Evolutionary conservation across 2,797 vertebrate genomes (phyloP).

Genomic region (Pogoniulus pusillus): DNA sequence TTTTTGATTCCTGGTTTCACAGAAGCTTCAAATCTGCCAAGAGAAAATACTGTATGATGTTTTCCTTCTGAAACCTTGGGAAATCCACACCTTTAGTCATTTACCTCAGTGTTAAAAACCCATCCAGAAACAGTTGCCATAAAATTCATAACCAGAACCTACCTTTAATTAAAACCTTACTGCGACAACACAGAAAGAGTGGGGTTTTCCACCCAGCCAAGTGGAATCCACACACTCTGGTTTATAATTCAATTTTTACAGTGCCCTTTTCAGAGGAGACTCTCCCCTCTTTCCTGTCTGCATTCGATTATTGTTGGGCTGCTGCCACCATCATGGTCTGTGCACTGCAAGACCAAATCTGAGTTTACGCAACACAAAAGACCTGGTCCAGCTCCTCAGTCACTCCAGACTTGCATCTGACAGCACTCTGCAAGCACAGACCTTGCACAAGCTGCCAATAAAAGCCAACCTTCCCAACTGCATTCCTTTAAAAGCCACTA

Average conservation of each 20-base stretch:
- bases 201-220: slow-evolving; percentile 35
- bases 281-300: slow-evolving; percentile 47
- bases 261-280: slow-evolving; percentile 31
- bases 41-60: not conserved
- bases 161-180: slow-evolving; percentile 63
- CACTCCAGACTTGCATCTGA: slow-evolving; percentile 55
- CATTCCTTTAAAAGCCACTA: slow-evolving; percentile 64
- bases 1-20: not conserved
- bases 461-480: slow-evolving; percentile 51
- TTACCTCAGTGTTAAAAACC: not conserved
- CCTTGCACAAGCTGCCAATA: slow-evolving; percentile 49
- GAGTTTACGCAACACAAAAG: slow-evolving; percentile 14
- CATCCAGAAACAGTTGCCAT: not conserved
- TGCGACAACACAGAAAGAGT: slow-evolving; percentile 24
- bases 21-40: not conserved
- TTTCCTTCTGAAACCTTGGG: not conserved
- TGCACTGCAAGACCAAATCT: not conserved
- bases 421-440: slow-evolving; percentile 44
- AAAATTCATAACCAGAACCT: slow-evolving; percentile 11
- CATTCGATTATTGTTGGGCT: slow-evolving; percentile 56
- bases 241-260: slow-evolving; percentile 45
- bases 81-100: not conserved
- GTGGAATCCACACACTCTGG: slow-evolving; percentile 9
- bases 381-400: slow-evolving; percentile 34
- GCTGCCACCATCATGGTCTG: slow-evolving; percentile 31